phyloP scores from a whole-genome alignment of 2,797 vertebrate species.

The Pseudomugil gertrudae region DNA sequence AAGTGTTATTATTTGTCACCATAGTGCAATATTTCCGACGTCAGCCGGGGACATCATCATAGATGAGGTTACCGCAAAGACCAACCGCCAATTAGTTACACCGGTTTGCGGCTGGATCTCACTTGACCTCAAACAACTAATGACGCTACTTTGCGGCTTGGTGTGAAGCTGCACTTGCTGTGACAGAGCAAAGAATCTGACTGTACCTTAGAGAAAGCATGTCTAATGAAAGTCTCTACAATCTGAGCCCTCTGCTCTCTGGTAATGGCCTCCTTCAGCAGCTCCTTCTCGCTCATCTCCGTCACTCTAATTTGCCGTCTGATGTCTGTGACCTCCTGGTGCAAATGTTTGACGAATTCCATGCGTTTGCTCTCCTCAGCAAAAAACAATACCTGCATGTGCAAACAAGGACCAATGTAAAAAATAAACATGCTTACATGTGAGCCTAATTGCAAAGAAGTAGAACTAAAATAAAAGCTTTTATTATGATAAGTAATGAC shows the following conservation, averaged over 20 bases:
- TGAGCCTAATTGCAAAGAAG: conserved; percentile 1
- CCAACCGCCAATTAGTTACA: conserved; percentile 59
- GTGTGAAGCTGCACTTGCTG: conserved; percentile 30
- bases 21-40: conserved; percentile 39
- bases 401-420: conserved; percentile 16
- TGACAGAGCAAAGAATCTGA: conserved; percentile 23
- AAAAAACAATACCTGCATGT: conserved; percentile 90
- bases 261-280: conserved; percentile 89
- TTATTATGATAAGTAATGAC: not conserved
- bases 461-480: not conserved
- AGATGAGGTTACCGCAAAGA: conserved; percentile 48
- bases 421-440: conserved; percentile 29
- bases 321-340: conserved; percentile 50
- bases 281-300: conserved; percentile 83
- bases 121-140: conserved; percentile 56
- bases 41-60: conserved; percentile 43
- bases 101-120: conserved; percentile 38
- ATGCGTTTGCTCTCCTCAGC: conserved; percentile 81
- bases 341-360: conserved; percentile 80
- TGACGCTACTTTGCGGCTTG: conserved; percentile 54
- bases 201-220: conserved; percentile 91
- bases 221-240: conserved; percentile 94
- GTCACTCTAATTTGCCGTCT: conserved; percentile 68
- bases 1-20: conserved; percentile 40
- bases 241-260: conserved; percentile 88